Base-by-base conservation (phyloP, 1,140 invertebrate genomes). In the Lamellibrachia luymesi region DNA sequence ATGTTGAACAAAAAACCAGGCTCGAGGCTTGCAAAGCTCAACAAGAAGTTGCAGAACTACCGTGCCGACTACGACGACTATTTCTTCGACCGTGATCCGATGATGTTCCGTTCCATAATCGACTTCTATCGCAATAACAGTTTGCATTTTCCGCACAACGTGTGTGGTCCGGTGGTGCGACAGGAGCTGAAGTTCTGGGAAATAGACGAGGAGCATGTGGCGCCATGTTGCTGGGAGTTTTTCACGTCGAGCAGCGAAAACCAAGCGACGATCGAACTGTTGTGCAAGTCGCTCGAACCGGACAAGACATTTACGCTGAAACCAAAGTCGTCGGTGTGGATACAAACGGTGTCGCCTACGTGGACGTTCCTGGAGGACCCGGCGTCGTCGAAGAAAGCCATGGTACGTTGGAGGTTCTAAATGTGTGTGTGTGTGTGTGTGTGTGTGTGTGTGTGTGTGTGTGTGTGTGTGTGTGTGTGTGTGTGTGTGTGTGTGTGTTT, bases 31-130 rank as follows among this genome's bases (percentile, higher is more conserved):
- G 94, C 93, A 25, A 89, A 93, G 22, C 93, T 94, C 50, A 94
- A 93, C 50, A 93, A 94, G 50, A 93, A 92, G 38, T 52, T 93
- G 56, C 92, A 92, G 50, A 93, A 93, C 80, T 94, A 94, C 92
- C 93, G 94, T 51, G 52, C 94, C 25, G 93, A 93, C n/a, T 89
- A 92, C 13, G 93, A 93, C 64, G 94, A 94, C 64, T 94, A 94
- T 92, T 95, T 94, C 93, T 95, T 94, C 93, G 94, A 95, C 93
- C 64, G 94, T 50, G 93, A 95, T 91, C 94, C 94, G 50, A 93
- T 92, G 8, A 93, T 94, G 8, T 95, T 95, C 92, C 51, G 80
- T 27, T 93, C 94, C 93, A 94, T 95, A n/a, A 89, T 95, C 13
- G 93, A 95, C 64, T 95, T 94, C 91, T 95, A 95, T 91, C 92